Percentiles rank a stretch among this genome's conserved stretches.
Conservation (phyloP, 2,113 vertebrate species). For the Pleuronectes platessa region DNA sequence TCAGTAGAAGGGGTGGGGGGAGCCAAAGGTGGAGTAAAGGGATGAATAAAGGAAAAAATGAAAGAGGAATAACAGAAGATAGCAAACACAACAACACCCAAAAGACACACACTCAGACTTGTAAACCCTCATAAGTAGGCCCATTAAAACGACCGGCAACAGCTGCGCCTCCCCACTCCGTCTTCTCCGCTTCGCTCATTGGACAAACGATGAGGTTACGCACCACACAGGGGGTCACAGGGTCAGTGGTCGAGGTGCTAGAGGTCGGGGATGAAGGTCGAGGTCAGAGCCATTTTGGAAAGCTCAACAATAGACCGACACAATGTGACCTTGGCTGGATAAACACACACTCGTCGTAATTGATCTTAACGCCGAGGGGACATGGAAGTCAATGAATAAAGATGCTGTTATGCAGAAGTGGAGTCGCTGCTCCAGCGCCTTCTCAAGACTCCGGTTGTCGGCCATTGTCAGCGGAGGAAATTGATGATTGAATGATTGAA, state of each 20-base stretch:
- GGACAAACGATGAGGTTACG: constrained; percentile 39
- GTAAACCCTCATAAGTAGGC: constrained; percentile 17
- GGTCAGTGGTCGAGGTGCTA: constrained; percentile 37
- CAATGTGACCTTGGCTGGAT: constrained; percentile 62
- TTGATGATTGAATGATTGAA: constrained; percentile 33
- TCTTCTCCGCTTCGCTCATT: constrained; percentile 21
- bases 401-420: constrained; percentile 38
- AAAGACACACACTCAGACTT: constrained; percentile 22
- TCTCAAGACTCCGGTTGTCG: neutral
- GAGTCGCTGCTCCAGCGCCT: constrained; percentile 2
- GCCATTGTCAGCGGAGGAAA: constrained; percentile 8
- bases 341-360: constrained; percentile 71
- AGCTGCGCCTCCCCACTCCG: constrained; percentile 48
- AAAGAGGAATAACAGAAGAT: constrained; percentile 18
- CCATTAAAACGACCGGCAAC: constrained; percentile 48
- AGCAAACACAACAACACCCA: constrained; percentile 12
- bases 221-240: constrained; percentile 37
- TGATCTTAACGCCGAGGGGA: constrained; percentile 51
- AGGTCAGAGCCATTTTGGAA: constrained; percentile 60
- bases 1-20: constrained; percentile 16
- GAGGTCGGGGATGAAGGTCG: constrained; percentile 54
- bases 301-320: constrained; percentile 63
- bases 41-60: neutral
- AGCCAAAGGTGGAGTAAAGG: constrained; percentile 16
- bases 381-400: constrained; percentile 59